A percentile compares a stretch with the other conserved stretches of the same genome.
phyloP scores from a whole-genome alignment of 2,113 vertebrate species.

The Clarias magur region DNA sequence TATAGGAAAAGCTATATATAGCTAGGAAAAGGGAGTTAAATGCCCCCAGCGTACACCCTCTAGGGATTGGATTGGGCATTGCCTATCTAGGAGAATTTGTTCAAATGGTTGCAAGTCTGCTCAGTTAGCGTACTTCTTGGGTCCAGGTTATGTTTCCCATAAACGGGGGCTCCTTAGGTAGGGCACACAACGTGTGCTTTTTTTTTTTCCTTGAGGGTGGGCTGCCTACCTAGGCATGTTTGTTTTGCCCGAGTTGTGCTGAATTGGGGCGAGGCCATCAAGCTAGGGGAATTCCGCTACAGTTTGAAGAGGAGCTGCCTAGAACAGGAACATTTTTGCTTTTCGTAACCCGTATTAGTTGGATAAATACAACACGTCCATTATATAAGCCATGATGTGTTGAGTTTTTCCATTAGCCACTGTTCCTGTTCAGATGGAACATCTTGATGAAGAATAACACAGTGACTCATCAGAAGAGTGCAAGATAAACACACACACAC shows the following conservation, averaged over 20 bases:
- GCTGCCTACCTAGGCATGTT: background rate
- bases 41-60: background rate
- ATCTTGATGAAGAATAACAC: conserved; percentile 20
- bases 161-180: background rate
- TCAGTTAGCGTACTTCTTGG: no score
- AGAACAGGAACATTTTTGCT: background rate
- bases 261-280: background rate
- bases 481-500: conserved; percentile 11
- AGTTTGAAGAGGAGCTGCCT: background rate
- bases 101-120: background rate
- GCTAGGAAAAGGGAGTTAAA: background rate
- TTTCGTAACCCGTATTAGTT: background rate
- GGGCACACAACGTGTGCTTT: background rate
- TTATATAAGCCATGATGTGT: background rate
- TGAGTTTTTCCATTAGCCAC: background rate
- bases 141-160: background rate
- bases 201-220: background rate
- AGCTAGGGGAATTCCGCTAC: background rate
- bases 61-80: background rate
- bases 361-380: background rate
- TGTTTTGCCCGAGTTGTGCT: background rate
- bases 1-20: background rate
- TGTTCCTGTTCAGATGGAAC: conserved; percentile 8
- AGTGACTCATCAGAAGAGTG: conserved; percentile 21
- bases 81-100: background rate